These are phyloP conservation scores for Drosophila koepferae DNA, from an alignment of 2,888 invertebrate species.

Conservation along the genomic window DNA sequence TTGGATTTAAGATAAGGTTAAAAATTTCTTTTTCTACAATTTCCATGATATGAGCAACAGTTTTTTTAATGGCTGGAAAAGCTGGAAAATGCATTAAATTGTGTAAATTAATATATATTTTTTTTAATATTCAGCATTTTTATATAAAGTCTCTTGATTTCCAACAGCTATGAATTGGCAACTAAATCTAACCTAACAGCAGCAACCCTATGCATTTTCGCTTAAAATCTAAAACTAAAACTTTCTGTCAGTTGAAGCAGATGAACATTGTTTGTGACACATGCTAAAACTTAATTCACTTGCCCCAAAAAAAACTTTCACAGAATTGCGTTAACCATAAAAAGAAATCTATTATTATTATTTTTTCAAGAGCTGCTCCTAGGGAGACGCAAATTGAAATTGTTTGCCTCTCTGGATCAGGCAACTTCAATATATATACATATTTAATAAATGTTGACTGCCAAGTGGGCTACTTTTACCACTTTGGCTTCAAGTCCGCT, in stretches of 20 bases:
- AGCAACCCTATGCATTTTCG: not conserved
- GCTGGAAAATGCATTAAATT: not conserved
- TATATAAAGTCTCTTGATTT: not conserved
- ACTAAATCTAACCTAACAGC: not conserved
- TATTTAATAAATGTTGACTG: conserved; percentile 39
- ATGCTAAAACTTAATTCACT: conserved; percentile 2
- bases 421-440: conserved; percentile 31
- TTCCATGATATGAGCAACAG: conserved; percentile 25
- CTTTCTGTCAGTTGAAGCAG: not conserved
- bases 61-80: not conserved
- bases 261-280: conserved; percentile 4
- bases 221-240: conserved; percentile 1
- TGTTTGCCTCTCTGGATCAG: conserved; percentile 14
- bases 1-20: conserved; percentile 33
- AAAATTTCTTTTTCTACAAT: not conserved
- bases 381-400: conserved; percentile 34
- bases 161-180: not conserved
- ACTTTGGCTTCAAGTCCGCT: conserved; percentile 19
- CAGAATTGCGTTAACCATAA: not conserved
- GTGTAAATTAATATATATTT: too few species aligned
- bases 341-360: not conserved
- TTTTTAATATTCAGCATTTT: not conserved
- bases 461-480: conserved; percentile 18
- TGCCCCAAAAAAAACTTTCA: not conserved
- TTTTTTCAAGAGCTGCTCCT: not conserved